phyloP scores from a whole-genome alignment of 37 sponge, comb jelly and placozoan genomes.

The Mnemiopsis leidyi region DNA sequence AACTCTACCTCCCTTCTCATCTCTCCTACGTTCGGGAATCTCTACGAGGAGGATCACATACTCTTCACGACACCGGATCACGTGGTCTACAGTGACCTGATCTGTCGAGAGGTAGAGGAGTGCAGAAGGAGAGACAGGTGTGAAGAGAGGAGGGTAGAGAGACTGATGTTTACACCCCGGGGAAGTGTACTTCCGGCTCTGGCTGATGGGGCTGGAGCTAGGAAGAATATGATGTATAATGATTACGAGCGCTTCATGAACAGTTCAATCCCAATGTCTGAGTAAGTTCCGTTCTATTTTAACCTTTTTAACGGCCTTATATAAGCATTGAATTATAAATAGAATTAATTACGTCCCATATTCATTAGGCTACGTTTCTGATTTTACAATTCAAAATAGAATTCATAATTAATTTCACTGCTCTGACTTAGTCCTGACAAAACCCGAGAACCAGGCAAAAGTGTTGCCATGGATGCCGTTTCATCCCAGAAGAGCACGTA shows the following conservation, averaged over 20 bases:
- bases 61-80: neutral
- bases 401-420: too few relatives aligned
- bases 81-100: neutral
- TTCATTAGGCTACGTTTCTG: too few relatives aligned
- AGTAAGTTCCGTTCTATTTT: too few relatives aligned
- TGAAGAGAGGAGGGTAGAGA: neutral
- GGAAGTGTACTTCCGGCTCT: neutral
- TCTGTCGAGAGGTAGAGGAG: neutral
- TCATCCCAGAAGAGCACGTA: too few relatives aligned
- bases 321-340: too few relatives aligned
- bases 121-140: neutral
- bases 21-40: neutral
- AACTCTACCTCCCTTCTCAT: neutral
- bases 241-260: neutral
- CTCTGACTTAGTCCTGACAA: too few relatives aligned
- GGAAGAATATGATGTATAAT: neutral
- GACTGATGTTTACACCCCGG: neutral
- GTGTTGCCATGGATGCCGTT: too few relatives aligned
- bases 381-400: too few relatives aligned
- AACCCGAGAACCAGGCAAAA: too few relatives aligned
- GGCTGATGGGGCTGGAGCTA: neutral
- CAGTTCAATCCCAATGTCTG: neutral
- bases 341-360: too few relatives aligned
- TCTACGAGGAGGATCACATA: neutral
- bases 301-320: too few relatives aligned